These are phyloP conservation scores for Oryzias woworae DNA, from an alignment of 2,113 vertebrate genomes.

Conservation along the genomic window DNA sequence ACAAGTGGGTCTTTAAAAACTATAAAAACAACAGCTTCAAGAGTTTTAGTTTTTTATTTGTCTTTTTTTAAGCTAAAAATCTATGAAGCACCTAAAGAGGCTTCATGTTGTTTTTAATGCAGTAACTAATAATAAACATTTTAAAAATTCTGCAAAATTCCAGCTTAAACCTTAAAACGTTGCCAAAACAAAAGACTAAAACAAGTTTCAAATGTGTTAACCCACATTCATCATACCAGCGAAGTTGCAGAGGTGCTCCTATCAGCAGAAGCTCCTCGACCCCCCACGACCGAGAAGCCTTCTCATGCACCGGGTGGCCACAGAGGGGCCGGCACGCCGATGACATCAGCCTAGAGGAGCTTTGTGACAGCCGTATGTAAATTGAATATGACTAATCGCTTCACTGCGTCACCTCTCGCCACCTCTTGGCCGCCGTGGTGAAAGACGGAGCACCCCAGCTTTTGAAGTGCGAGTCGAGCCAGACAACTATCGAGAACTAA, in stretches of 20 bases:
- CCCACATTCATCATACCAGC: conserved; percentile 52
- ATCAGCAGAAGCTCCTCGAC: conserved; percentile 13
- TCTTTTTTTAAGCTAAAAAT: too few species aligned
- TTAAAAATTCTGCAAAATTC: too few species aligned
- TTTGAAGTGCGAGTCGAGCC: conserved; percentile 67
- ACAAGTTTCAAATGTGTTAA: conserved; percentile 31
- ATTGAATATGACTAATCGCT: conserved; percentile 80
- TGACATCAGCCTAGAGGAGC: conserved; percentile 68
- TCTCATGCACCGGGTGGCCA: conserved; percentile 58
- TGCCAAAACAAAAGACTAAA: conserved; percentile 34
- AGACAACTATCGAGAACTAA: too few species aligned
- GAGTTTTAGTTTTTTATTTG: too few species aligned
- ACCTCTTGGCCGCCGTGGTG: conserved; percentile 60
- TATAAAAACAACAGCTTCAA: too few species aligned
- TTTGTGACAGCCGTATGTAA: conserved; percentile 77
- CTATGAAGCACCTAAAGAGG: too few species aligned
- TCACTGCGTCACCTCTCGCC: conserved; percentile 67
- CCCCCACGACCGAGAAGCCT: conserved; percentile 45
- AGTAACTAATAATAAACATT: too few species aligned
- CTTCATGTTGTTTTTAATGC: too few species aligned
- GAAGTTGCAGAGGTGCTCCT: conserved; percentile 33
- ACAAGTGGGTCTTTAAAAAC: too few species aligned
- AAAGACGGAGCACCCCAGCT: conserved; percentile 55
- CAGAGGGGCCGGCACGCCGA: conserved; percentile 56
- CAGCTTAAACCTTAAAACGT: too few species aligned